Evolutionary conservation across 2,888 invertebrate species (phyloP).

Genomic region (Herminia tarsipennalis): DNA sequence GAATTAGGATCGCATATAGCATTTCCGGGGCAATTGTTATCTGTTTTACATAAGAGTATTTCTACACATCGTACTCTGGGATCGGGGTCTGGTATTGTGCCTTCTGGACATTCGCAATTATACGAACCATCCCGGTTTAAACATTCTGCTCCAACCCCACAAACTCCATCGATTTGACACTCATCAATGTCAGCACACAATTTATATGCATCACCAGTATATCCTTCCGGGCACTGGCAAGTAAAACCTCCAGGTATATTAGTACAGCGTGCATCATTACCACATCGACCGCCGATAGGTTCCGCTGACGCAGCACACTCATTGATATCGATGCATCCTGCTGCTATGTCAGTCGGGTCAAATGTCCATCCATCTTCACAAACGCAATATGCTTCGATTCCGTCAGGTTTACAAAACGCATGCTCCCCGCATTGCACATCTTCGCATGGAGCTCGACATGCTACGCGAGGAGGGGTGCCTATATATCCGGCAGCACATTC

Average conservation of each 20-base stretch:
- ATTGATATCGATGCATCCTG: slow-evolving; percentile 96
- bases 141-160: slow-evolving; percentile 93
- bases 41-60: slow-evolving; percentile 90
- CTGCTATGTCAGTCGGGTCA: slow-evolving; percentile 94
- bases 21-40: slow-evolving; percentile 95
- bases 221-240: slow-evolving; percentile 94
- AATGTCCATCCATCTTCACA: slow-evolving; percentile 98
- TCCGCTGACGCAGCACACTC: slow-evolving; percentile 94
- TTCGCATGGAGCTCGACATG: slow-evolving; percentile 96
- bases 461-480: slow-evolving; percentile 92
- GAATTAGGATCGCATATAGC: slow-evolving; percentile 92
- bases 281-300: slow-evolving; percentile 91
- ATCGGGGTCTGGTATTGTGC: slow-evolving; percentile 93
- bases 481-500: slow-evolving; percentile 93
- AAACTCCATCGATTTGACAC: slow-evolving; percentile 89
- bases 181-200: slow-evolving; percentile 94
- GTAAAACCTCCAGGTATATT: slow-evolving; percentile 92
- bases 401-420: slow-evolving; percentile 95
- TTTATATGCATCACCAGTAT: slow-evolving; percentile 92
- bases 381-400: slow-evolving; percentile 95
- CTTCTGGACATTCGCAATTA: slow-evolving; percentile 92
- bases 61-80: slow-evolving; percentile 93
- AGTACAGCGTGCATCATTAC: slow-evolving; percentile 92
- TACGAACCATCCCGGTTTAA: slow-evolving; percentile 91
- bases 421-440: slow-evolving; percentile 95